Evolutionary conservation across 2,888 invertebrate genomes (phyloP).

Genomic region (Carabus problematicus): DNA sequence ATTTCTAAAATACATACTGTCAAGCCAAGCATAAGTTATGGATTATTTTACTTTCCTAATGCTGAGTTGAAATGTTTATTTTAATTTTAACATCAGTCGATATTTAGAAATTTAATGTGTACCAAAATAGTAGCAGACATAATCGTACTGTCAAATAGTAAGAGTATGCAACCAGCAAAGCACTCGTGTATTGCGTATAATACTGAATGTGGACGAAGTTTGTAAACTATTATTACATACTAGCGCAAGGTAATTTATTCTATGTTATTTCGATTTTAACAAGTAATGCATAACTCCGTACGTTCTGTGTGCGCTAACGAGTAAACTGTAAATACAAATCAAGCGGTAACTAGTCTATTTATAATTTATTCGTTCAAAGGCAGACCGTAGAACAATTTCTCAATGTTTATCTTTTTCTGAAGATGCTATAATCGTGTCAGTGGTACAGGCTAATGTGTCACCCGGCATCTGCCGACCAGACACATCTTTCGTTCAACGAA

Average conservation of each 20-base stretch:
- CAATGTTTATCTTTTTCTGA: conserved; percentile 2
- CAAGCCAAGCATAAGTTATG: too few relatives aligned
- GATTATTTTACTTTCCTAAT: too few relatives aligned
- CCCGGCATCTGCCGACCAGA: conserved; percentile 11
- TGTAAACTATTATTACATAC: too few relatives aligned
- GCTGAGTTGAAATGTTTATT: too few relatives aligned
- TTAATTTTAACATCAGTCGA: too few relatives aligned
- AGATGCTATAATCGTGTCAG: conserved; percentile 15
- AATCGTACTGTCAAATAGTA: too few relatives aligned
- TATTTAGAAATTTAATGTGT: too few relatives aligned
- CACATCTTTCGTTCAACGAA: conserved; percentile 2
- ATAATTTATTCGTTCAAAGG: not conserved
- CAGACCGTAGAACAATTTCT: not conserved
- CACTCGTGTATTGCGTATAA: not conserved
- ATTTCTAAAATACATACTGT: too few relatives aligned
- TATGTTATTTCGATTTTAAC: not conserved
- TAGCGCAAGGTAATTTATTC: too few relatives aligned
- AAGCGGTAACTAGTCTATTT: conserved; percentile 1
- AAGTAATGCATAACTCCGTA: not conserved
- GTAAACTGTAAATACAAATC: not conserved
- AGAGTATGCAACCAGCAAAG: not conserved
- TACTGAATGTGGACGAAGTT: too few relatives aligned
- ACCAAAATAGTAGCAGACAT: too few relatives aligned
- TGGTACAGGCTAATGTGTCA: conserved; percentile 8
- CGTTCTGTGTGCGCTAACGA: not conserved